These are phyloP conservation scores for Solenopsis fugax DNA, from an alignment of 1,140 invertebrate species.

Conservation along the genomic window DNA sequence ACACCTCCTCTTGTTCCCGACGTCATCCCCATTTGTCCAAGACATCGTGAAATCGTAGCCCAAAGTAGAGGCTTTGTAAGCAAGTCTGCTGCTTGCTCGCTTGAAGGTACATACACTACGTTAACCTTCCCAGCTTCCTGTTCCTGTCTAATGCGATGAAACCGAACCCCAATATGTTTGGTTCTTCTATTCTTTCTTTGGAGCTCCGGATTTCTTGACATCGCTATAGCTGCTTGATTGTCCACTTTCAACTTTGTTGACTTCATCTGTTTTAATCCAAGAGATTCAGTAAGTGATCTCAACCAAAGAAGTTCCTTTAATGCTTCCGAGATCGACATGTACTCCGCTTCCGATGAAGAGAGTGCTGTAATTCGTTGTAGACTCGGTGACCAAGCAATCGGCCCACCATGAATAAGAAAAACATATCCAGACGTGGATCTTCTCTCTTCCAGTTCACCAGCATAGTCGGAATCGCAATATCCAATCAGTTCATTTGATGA, in stretches of 20 bases:
- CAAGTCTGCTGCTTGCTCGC: no score
- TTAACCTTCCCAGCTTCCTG: not conserved
- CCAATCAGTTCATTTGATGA: not conserved
- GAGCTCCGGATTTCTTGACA: constrained; percentile 39
- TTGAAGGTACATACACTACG: no score
- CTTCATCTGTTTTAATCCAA: not conserved
- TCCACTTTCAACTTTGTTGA: no score
- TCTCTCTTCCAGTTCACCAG: not conserved
- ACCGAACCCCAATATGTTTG: not conserved
- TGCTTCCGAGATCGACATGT: no score
- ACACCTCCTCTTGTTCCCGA: no score
- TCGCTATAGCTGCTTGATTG: constrained; percentile 41
- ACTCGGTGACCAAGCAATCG: constrained; percentile 15
- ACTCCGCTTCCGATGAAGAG: no score
- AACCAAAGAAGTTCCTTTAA: no score
- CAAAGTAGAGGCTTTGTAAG: no score
- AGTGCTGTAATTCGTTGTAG: no score
- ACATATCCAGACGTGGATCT: constrained; percentile 32
- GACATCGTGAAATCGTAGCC: no score
- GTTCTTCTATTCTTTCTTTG: not conserved
- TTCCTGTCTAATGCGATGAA: constrained; percentile 41
- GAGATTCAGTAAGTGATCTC: not conserved
- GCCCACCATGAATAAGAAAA: not conserved
- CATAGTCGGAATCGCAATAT: constrained; percentile 43
- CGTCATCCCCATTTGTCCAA: no score